phyloP scores from a whole-genome alignment of 2,888 invertebrate species.

The Sicus ferrugineus region DNA sequence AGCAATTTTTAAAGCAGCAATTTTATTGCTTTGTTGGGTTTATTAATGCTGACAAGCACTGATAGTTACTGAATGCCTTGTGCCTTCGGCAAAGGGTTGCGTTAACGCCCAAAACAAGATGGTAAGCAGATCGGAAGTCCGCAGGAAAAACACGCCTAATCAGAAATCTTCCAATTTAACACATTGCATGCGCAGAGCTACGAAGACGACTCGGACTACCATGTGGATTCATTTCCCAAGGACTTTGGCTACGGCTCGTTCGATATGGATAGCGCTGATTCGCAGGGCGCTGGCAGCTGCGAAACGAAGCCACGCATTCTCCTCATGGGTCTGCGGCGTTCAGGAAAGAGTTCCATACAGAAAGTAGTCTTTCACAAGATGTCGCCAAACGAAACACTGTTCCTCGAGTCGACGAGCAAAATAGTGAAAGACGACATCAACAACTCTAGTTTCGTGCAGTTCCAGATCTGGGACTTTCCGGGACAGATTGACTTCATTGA shows the following conservation, averaged over 20 bases:
- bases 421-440: conserved; percentile 98
- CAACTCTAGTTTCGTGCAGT: conserved; percentile 95
- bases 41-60: background rate
- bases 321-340: conserved; percentile 93
- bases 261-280: conserved; percentile 72
- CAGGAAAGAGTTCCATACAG: conserved; percentile 98
- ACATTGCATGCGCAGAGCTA: conserved; percentile 63
- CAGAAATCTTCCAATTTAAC: background rate
- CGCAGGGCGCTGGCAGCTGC: conserved; percentile 58
- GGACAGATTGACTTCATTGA: conserved; percentile 99
- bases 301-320: conserved; percentile 86
- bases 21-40: background rate
- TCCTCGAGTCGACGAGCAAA: conserved; percentile 97
- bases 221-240: conserved; percentile 80
- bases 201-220: conserved; percentile 69
- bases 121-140: conserved; percentile 24
- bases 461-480: conserved; percentile 99
- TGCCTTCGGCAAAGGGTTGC: conserved; percentile 27
- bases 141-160: conserved; percentile 20
- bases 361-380: conserved; percentile 99
- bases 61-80: conserved; percentile 29
- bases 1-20: background rate
- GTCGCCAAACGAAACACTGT: conserved; percentile 99
- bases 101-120: conserved; percentile 31
- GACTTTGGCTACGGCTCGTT: conserved; percentile 92